phyloP scores from a whole-genome alignment of 2,888 invertebrate species.

The Drosophila diplacantha region DNA sequence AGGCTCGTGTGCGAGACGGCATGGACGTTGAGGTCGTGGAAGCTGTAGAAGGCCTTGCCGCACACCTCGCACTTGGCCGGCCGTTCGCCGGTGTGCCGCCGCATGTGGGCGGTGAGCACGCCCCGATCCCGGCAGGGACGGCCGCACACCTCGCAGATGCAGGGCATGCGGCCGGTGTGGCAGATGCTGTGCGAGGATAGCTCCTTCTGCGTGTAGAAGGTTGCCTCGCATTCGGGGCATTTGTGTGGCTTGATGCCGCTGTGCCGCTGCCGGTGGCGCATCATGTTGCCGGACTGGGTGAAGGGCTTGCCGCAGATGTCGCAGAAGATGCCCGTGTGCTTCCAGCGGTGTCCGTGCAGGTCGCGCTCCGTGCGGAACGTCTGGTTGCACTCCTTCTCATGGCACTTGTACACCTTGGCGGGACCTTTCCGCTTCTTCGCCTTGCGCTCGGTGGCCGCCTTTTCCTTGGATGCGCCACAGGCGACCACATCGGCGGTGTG shows the following conservation, averaged over 20 bases:
- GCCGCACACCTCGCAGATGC: slow-evolving; percentile 73
- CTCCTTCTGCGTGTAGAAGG: slow-evolving; percentile 72
- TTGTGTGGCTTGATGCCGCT: slow-evolving; percentile 74
- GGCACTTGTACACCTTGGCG: slow-evolving; percentile 56
- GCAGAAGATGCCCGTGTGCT: slow-evolving; percentile 74
- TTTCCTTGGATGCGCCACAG: background rate
- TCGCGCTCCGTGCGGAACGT: slow-evolving; percentile 67
- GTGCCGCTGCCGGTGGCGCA: slow-evolving; percentile 73
- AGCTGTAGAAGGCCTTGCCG: slow-evolving; percentile 71
- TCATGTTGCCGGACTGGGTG: slow-evolving; percentile 74
- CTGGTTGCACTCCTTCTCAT: slow-evolving; percentile 59
- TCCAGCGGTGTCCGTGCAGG: slow-evolving; percentile 69
- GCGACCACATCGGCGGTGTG: slow-evolving; percentile 27
- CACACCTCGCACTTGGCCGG: slow-evolving; percentile 73
- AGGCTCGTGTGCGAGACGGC: slow-evolving; percentile 73
- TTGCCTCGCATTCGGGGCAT: slow-evolving; percentile 69
- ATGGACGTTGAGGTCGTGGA: slow-evolving; percentile 75
- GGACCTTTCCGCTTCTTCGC: slow-evolving; percentile 36
- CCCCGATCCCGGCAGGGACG: slow-evolving; percentile 72
- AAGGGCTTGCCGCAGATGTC: slow-evolving; percentile 74
- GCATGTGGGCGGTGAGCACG: slow-evolving; percentile 74
- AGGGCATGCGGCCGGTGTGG: slow-evolving; percentile 71
- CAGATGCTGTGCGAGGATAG: slow-evolving; percentile 70
- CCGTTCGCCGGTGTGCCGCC: slow-evolving; percentile 71
- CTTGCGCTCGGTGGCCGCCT: background rate